Base-by-base conservation (phyloP, 2,113 vertebrate species). In the Thymallus thymallus region DNA sequence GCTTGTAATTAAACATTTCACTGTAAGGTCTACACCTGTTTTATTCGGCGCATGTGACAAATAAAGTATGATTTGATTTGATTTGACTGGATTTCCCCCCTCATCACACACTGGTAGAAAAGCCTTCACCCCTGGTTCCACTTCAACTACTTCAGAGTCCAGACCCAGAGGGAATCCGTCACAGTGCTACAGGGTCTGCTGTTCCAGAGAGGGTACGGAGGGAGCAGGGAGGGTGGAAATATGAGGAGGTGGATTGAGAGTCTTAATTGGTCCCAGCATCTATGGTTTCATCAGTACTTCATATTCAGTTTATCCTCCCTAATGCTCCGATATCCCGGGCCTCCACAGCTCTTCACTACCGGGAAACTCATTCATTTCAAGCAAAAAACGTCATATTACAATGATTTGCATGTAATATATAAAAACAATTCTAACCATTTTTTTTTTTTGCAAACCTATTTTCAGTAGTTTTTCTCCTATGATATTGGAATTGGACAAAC, bases 221-320 rank as follows among this genome's bases (percentile, higher is more conserved):
- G 62, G 26, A 26, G 26, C 26, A 26, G 26, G 26, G 26, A 26
- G 75, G 80, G 85, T 80, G 26, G 26, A 26, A 2, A 26, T 1
- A 26, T 26, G 26, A 26, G 26, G 26, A 26, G 26, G 26, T 26
- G 84, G 75, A 75, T 80, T 70, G 86, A 90, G 87, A 87, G 87
- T 90, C 91, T 94, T 95, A 95, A 96, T 94, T 96, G 94, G 93
- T 90, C 83, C 91, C 89, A 89, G 72, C 82, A 76, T 91, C 90
- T 88, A 88, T 84, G 79, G 84, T 87, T 91, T 87, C 79, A 91
- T 93, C 90, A 89, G 87, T 89, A 88, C 89, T 79, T 94, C 86
- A 92, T 93, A 86, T 83, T 82, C 92, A 88, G 90, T 93, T 95
- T 94, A 94, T 94, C 93, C 93, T 94, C 93, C 93, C 77, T 75